Evolutionary conservation across 1,140 invertebrate genomes (phyloP).

Genomic region (Hetaerina americana): DNA sequence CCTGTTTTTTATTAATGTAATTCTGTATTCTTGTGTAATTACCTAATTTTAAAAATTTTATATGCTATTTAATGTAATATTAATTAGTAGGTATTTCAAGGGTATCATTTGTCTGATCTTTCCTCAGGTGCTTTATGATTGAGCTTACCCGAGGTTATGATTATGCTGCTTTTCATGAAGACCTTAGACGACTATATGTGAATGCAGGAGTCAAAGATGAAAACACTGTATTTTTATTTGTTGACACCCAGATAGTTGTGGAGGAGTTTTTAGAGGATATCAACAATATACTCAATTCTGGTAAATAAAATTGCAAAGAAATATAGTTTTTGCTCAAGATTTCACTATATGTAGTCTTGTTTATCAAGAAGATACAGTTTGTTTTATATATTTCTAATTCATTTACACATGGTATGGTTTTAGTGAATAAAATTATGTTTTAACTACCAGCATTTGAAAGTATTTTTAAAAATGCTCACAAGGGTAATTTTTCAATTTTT

Average conservation of each 20-base stretch:
- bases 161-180: conserved; percentile 61
- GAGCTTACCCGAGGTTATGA: conserved; percentile 74
- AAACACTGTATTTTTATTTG: conserved; percentile 75
- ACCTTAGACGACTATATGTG: conserved; percentile 55
- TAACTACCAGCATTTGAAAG: too few species aligned
- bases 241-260: conserved; percentile 79
- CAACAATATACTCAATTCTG: conserved; percentile 80
- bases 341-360: not conserved
- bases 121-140: conserved; percentile 63
- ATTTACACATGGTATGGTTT: too few species aligned
- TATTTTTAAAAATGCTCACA: too few species aligned
- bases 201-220: conserved; percentile 56
- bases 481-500: too few species aligned
- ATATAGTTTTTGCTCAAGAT: conserved; percentile 1
- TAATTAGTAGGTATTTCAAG: not conserved
- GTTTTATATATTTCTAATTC: too few species aligned
- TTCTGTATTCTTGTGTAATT: not conserved
- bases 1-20: too few species aligned
- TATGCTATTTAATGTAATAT: too few species aligned
- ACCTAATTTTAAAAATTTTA: too few species aligned
- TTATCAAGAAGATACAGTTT: too few species aligned
- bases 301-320: conserved; percentile 26
- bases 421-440: too few species aligned
- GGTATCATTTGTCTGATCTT: not conserved
- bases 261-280: conserved; percentile 89